phyloP scores from a whole-genome alignment of 2,113 vertebrate genomes.

The Tinamus guttatus region DNA sequence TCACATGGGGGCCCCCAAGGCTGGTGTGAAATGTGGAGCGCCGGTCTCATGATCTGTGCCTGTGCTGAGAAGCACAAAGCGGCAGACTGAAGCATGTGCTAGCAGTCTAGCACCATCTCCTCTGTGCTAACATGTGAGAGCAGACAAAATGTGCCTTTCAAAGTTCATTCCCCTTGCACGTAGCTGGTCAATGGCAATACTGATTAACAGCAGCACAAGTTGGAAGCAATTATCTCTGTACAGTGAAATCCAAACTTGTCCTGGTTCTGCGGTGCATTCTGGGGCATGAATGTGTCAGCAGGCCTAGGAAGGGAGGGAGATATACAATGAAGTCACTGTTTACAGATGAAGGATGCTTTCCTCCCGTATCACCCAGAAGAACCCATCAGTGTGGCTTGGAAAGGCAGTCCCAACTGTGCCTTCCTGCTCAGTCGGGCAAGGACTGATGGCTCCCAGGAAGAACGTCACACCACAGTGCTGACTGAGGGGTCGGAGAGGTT shows the following conservation, averaged over 20 bases:
- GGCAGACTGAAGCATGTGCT: background rate
- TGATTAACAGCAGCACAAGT: background rate
- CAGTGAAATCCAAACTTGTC: slow-evolving; percentile 41
- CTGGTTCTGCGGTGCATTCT: background rate
- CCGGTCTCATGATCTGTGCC: fast-evolving
- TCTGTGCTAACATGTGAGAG: background rate
- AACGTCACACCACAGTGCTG: slow-evolving; percentile 96
- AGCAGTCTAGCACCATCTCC: background rate
- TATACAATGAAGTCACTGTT: slow-evolving; percentile 54
- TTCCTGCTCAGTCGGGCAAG: slow-evolving; percentile 26
- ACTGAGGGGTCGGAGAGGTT: slow-evolving; percentile 99
- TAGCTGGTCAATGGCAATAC: background rate
- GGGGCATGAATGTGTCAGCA: background rate
- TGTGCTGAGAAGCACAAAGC: background rate
- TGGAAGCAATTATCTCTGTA: slow-evolving; percentile 19
- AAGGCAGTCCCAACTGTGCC: slow-evolving; percentile 61
- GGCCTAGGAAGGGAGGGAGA: slow-evolving; percentile 49
- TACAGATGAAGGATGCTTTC: slow-evolving; percentile 63
- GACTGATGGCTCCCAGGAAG: slow-evolving; percentile 66
- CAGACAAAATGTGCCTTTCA: background rate
- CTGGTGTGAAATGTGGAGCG: background rate
- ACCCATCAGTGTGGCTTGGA: slow-evolving; percentile 65
- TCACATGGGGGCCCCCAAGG: background rate
- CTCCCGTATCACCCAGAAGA: slow-evolving; percentile 64
- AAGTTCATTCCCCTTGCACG: background rate